These are phyloP conservation scores for Melitaea athalia DNA, from an alignment of 2,888 invertebrate genomes.

Conservation along the genomic window DNA sequence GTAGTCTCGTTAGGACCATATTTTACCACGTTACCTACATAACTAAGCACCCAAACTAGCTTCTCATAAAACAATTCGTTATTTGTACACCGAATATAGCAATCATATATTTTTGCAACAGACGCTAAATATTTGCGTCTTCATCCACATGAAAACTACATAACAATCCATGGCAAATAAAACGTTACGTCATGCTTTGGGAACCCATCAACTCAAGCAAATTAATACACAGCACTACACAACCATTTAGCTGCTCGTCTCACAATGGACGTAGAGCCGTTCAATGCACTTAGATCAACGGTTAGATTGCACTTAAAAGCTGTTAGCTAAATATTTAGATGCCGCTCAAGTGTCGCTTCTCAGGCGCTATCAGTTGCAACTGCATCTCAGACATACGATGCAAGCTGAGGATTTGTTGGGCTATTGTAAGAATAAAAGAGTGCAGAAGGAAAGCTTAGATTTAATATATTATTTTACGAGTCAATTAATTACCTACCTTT, in stretches of 20 bases:
- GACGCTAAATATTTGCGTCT: slow-evolving; percentile 8
- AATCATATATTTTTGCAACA: slow-evolving; percentile 9
- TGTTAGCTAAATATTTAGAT: slow-evolving; percentile 28
- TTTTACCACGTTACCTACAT: slow-evolving; percentile 60
- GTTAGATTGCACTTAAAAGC: slow-evolving; percentile 60
- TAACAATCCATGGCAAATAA: slow-evolving; percentile 43
- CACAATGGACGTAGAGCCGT: slow-evolving; percentile 59
- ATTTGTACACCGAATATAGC: slow-evolving; percentile 28
- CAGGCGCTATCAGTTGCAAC: slow-evolving; percentile 4
- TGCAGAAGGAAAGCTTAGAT: neutral
- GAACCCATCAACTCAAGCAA: slow-evolving; percentile 66
- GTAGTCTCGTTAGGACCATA: slow-evolving; percentile 73
- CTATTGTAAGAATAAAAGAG: neutral
- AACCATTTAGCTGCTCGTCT: slow-evolving; percentile 64
- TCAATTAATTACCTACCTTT: neutral
- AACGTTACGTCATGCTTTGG: slow-evolving; percentile 68
- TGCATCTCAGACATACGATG: neutral
- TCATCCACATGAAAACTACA: slow-evolving; percentile 13
- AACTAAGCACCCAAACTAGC: slow-evolving; percentile 67
- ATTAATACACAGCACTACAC: slow-evolving; percentile 76
- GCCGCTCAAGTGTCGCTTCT: slow-evolving; percentile 14
- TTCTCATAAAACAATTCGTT: slow-evolving; percentile 71
- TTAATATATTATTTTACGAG: neutral
- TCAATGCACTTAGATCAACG: slow-evolving; percentile 66
- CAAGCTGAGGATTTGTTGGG: neutral